phyloP scores from a whole-genome alignment of 2,797 vertebrate species.

The Malurus leucopterus region DNA sequence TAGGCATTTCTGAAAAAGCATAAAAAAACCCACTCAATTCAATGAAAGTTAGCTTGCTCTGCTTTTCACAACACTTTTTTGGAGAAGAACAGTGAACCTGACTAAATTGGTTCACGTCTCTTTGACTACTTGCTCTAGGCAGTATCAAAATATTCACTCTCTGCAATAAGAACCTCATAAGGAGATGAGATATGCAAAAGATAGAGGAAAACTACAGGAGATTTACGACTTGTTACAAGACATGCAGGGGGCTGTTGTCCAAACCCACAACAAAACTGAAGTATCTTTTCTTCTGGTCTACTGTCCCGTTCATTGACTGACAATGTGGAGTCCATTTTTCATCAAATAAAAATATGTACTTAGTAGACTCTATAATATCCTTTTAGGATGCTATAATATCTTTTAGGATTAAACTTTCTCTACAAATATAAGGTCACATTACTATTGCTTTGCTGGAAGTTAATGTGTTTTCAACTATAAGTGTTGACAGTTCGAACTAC shows the following conservation, averaged over 20 bases:
- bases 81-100: accelerated
- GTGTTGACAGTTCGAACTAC: neutral
- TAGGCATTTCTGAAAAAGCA: neutral
- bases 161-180: neutral
- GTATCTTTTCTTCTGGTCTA: neutral
- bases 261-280: neutral
- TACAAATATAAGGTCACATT: neutral
- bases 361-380: neutral
- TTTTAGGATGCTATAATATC: neutral
- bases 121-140: neutral
- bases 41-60: neutral
- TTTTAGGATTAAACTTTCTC: neutral
- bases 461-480: neutral
- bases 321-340: neutral
- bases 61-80: neutral
- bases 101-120: neutral
- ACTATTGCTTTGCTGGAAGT: neutral
- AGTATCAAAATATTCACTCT: neutral
- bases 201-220: neutral
- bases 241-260: neutral
- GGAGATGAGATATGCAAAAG: neutral
- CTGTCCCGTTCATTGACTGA: neutral
- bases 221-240: neutral
- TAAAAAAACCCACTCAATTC: neutral
- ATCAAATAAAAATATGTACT: neutral